A percentile compares a stretch with the other conserved stretches of the same genome.
Evolutionary conservation across 2,888 invertebrate genomes (phyloP).

Genomic region (Diogma glabrata): DNA sequence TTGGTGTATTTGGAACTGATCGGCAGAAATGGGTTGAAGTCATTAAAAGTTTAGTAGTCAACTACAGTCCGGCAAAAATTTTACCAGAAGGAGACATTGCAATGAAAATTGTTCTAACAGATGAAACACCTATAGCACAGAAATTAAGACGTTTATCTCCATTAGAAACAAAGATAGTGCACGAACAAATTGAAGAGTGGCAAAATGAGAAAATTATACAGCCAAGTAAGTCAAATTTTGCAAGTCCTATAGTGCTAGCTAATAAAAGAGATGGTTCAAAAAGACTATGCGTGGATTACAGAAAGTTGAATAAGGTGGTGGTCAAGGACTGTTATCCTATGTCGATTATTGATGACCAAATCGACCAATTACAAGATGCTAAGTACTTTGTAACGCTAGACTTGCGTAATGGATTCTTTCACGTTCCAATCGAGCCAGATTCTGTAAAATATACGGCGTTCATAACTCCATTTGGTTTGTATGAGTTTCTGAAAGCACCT

Average conservation of each 20-base stretch:
- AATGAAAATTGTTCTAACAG: slow-evolving; percentile 24
- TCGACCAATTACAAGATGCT: slow-evolving; percentile 23
- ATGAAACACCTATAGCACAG: slow-evolving; percentile 23
- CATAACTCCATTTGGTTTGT: slow-evolving; percentile 9
- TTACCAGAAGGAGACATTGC: not conserved
- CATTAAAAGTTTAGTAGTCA: not conserved
- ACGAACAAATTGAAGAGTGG: slow-evolving; percentile 24
- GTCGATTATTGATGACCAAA: slow-evolving; percentile 29
- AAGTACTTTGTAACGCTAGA: slow-evolving; percentile 24
- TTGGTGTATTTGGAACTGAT: not conserved
- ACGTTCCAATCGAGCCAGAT: slow-evolving; percentile 23
- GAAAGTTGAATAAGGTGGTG: slow-evolving; percentile 26
- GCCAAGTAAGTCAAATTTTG: slow-evolving; percentile 24
- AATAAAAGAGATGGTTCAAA: slow-evolving; percentile 16
- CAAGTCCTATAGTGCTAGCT: slow-evolving; percentile 20
- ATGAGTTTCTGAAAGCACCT: not conserved
- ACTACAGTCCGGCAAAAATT: not conserved
- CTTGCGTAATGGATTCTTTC: slow-evolving; percentile 27
- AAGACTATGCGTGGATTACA: slow-evolving; percentile 28
- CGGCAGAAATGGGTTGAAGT: not conserved
- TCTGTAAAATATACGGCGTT: slow-evolving; percentile 18
- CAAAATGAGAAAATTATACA: slow-evolving; percentile 23
- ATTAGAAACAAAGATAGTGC: slow-evolving; percentile 20
- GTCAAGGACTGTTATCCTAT: slow-evolving; percentile 26
- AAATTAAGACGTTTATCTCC: slow-evolving; percentile 21